Evolutionary conservation across 2,113 vertebrate genomes (phyloP), one percentile per base, ranked within the genome.

Genomic region (Macquaria australasica): DNA sequence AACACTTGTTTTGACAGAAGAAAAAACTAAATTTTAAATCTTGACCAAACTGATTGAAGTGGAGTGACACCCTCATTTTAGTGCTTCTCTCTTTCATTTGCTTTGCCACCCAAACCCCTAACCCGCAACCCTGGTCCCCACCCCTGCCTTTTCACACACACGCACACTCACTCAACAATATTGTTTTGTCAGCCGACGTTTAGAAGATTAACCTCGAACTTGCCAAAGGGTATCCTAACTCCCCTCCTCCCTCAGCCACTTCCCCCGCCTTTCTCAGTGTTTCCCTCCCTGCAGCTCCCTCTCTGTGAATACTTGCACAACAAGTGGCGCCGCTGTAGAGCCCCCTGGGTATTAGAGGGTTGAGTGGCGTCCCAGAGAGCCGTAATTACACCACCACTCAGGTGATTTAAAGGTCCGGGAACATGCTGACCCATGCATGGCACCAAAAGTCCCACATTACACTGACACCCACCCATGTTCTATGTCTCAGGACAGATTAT

Each of bases 301-400:
- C 82, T 81, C 79, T 82, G 83, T n/a, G 86, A 90, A 93, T 62
- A 82, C 87, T 95, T 95, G 93, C 90, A 89, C 93, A 95, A 95
- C 91, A 93, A 93, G 88, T 94, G 94, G 95, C 95, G 94, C 94
- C 94, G 85, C 88, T 62, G 77, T 15, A 82, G 92, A 93, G 87
- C 90, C 92, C 94, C 93, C 87, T 92, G 93, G 93, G 94, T 90
- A 93, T 93, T 94, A 91, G 93, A 89, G 91, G 93, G 92, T 91
- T 94, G 92, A 90, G 92, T 82, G 91, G 89, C 87, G 89, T 93
- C 91, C 93, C 85, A 83, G 89, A 94, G 94, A 93, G 88, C 87
- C 69, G 63, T 94, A 95, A 96, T 96, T 95, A 95, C 91, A 89
- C 87, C 89, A 85, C 75, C 87, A 73, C 88, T 92, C 91, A 92